Conservation (phyloP, 2,113 vertebrate species). For the Kobus ellipsiprymnus region DNA sequence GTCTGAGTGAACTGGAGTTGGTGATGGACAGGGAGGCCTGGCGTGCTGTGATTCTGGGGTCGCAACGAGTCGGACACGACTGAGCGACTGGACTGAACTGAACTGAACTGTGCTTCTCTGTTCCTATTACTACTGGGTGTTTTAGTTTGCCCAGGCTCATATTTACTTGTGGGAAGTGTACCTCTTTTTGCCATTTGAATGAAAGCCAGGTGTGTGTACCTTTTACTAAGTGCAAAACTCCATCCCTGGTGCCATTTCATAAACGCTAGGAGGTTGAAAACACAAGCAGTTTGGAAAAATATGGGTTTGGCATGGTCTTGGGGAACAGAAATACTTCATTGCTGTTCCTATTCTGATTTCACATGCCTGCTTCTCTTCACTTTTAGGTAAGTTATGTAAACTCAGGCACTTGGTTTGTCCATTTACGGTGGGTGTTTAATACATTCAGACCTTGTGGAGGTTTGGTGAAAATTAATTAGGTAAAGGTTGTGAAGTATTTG, state of each 20-base stretch:
- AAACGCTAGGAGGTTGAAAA: background rate
- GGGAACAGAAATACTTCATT: background rate
- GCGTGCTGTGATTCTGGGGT: fast-evolving
- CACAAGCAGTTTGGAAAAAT: background rate
- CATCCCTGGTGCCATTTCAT: background rate
- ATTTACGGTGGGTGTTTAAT: constrained; percentile 41
- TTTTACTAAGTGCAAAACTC: background rate
- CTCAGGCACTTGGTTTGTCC: constrained; percentile 24
- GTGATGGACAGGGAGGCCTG: no score
- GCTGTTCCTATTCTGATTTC: background rate
- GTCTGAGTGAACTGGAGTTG: no score
- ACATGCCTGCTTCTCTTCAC: background rate
- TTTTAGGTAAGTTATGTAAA: constrained; percentile 34
- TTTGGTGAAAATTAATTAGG: constrained; percentile 63
- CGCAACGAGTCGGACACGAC: no score
- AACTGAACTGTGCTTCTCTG: background rate
- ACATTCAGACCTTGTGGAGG: background rate
- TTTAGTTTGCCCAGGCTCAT: background rate
- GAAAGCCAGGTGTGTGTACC: background rate
- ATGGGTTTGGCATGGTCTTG: background rate
- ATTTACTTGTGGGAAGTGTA: background rate
- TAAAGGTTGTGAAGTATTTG: constrained; percentile 50
- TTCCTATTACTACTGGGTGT: background rate
- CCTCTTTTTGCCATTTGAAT: background rate
- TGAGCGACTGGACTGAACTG: no score